Percentiles rank a stretch among this genome's conserved stretches.
Conservation (phyloP, 2,888 invertebrate genomes). For the Hypercompe scribonia region DNA sequence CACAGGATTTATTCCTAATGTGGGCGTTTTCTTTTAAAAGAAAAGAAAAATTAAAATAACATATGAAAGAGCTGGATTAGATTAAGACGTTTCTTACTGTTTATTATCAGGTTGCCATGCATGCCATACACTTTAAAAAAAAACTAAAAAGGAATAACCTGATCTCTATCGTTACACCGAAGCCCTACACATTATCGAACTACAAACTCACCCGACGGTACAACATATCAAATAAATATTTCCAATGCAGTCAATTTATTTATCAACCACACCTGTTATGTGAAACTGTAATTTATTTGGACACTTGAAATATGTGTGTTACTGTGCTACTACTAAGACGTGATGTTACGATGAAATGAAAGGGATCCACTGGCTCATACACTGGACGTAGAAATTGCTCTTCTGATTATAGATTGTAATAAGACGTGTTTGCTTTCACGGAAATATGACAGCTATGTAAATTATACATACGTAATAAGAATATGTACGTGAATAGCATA, state of each 20-base stretch:
- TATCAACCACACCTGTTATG: slow-evolving; percentile 15
- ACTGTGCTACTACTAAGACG: slow-evolving; percentile 4
- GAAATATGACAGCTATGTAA: background rate
- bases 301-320: slow-evolving; percentile 38
- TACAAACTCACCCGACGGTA: background rate
- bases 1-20: too few species aligned
- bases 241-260: slow-evolving; percentile 8
- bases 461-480: background rate
- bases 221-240: background rate
- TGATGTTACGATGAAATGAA: slow-evolving; percentile 27
- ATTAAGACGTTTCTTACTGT: too few species aligned
- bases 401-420: slow-evolving; percentile 16
- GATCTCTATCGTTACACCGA: too few species aligned
- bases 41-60: too few species aligned
- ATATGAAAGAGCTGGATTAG: too few species aligned
- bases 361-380: slow-evolving; percentile 21
- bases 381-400: slow-evolving; percentile 3
- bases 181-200: background rate
- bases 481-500: too few species aligned
- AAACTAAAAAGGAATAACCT: too few species aligned
- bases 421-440: background rate
- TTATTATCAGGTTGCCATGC: too few species aligned
- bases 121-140: too few species aligned
- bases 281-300: slow-evolving; percentile 44
- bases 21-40: too few species aligned